Base-by-base conservation (phyloP, 2,888 invertebrate species). In the Biston stratarius region DNA sequence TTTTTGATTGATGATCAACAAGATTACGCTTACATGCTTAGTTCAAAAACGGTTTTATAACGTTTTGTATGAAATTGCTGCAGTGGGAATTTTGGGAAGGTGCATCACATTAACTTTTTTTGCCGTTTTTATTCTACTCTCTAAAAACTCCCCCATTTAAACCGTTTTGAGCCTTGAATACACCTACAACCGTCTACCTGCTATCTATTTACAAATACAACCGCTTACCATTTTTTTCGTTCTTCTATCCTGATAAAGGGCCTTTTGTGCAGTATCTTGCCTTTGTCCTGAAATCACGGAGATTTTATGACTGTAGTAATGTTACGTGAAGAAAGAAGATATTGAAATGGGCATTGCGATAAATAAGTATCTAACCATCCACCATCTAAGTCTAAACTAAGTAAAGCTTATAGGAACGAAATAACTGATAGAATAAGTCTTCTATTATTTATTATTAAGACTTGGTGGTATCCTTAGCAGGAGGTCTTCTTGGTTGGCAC, bases 131-230 rank as follows among this genome's bases (percentile, higher is more conserved):
- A 77, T 77, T 65, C 67, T 68, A 75, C 33, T 53, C 64, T 61
- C 52, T 56, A 24, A 64, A 44, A 72, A 83, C 84, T 59, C 61
- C 55, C 62, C 51, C 62, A 60, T 61, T 70, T 70, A 79, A 83
- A 84, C 84, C 84, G 84, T 86, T 86, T 76, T 72, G 75, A 85
- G 81, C 80, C 81, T 81, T 88, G 87, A 88, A 90, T 90, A 88
- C 91, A 90, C 92, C 91, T 90, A 92, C 91, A 89, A 92, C 85
- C 88, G 82, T 88, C 92, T 93, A 93, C 93, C 93, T 93, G 93
- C 90, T 75, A 80, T 83, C 84, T 87, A 88, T 92, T 92, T 91
- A 92, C 89, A 87, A 91, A 91, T 88, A 89, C 85, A 88, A 89
- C 88, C 86, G 85, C 86, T 86, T 83, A 74, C 82, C 80, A 85